Conservation (phyloP, 2,888 invertebrate species). For the Neoaliturus tenellus region DNA sequence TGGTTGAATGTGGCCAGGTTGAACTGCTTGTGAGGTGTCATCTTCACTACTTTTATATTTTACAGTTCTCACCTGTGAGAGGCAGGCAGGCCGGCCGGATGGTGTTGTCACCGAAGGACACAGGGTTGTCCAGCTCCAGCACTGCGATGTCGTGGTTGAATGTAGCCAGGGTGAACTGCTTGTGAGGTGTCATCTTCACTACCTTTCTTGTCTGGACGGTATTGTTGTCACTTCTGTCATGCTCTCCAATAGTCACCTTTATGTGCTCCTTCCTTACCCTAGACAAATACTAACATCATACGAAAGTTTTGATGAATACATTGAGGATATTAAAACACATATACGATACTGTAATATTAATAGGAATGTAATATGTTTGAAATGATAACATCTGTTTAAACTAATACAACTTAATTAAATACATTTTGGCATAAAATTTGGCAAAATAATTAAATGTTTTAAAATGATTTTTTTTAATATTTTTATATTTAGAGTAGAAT, state of each 20-base stretch:
- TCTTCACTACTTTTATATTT: constrained; percentile 78
- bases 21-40: constrained; percentile 84
- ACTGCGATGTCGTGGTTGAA: constrained; percentile 93
- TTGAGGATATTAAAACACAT: too few species aligned
- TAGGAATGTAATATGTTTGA: too few species aligned
- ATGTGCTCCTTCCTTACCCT: constrained; percentile 51
- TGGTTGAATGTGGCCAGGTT: constrained; percentile 86
- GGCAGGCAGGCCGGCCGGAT: constrained; percentile 89
- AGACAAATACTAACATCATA: too few species aligned
- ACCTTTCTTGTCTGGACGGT: constrained; percentile 76
- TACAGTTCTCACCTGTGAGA: constrained; percentile 74
- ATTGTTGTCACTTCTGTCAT: constrained; percentile 69
- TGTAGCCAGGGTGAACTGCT: constrained; percentile 82
- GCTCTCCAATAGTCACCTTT: constrained; percentile 68
- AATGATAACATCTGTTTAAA: too few species aligned
- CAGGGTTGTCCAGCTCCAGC: constrained; percentile 78
- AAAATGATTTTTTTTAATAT: too few species aligned
- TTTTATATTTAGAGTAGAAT: too few species aligned
- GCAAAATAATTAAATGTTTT: too few species aligned
- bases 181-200: constrained; percentile 78
- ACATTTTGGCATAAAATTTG: too few species aligned
- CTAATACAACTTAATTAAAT: too few species aligned
- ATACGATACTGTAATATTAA: too few species aligned
- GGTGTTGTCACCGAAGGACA: constrained; percentile 73
- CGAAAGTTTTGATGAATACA: too few species aligned